These are phyloP conservation scores for Cataglyphis albicans DNA, from an alignment of 2,888 invertebrate species.

Conservation along the genomic window DNA sequence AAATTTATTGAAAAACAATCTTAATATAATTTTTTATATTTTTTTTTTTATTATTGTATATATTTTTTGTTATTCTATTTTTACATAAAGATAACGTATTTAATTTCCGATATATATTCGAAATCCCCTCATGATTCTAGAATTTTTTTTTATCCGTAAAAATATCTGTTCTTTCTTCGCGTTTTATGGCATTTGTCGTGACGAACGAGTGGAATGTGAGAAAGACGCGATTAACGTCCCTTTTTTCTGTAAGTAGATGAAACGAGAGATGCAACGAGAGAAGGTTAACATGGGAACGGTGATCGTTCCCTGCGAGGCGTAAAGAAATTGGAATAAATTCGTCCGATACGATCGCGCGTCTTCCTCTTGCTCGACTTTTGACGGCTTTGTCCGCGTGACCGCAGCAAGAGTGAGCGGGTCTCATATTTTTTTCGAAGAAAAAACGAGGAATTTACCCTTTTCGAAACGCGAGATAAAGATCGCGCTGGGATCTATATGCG, in stretches of 20 bases:
- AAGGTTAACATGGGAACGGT: not conserved
- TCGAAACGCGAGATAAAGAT: conserved; percentile 9
- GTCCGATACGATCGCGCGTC: conserved; percentile 47
- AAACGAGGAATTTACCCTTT: conserved; percentile 23
- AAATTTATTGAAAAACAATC: not conserved
- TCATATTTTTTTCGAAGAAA: conserved; percentile 24
- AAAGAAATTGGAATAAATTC: conserved; percentile 67
- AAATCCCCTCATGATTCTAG: not conserved
- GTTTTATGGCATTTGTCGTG: not conserved
- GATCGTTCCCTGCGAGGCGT: conserved; percentile 37
- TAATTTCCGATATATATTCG: not conserved
- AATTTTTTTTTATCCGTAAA: conserved; percentile 13
- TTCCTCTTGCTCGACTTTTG: conserved; percentile 32
- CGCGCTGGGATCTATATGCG: not conserved
- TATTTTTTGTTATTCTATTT: not conserved
- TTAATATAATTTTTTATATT: not conserved
- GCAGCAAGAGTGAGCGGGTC: not conserved
- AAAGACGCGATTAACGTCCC: conserved; percentile 8
- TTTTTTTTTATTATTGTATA: not conserved
- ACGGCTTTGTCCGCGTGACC: conserved; percentile 22
- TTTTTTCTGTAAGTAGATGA: conserved; percentile 37
- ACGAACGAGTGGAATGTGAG: not conserved
- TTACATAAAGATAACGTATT: not conserved
- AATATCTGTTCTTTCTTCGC: not conserved
- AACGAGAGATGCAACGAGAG: conserved; percentile 44